Evolutionary conservation across 2,888 invertebrate species (phyloP), one percentile per base, ranked within the genome.

Genomic region (Andrena hattorfiana): DNA sequence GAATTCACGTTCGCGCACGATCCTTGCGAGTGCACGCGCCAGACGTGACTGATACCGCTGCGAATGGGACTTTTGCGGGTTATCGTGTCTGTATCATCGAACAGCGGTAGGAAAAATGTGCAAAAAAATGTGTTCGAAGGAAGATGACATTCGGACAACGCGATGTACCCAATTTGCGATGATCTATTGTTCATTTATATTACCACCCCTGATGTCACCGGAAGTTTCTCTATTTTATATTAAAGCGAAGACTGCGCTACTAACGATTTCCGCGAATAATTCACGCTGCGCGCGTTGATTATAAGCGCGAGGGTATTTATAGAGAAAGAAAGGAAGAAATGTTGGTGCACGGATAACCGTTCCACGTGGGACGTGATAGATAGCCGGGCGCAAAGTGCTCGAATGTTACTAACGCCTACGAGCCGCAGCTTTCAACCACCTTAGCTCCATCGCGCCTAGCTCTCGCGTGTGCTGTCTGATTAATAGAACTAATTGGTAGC

Each of bases 311-410:
- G 71, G 56, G 1, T 72, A 63, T 68, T 72, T 62, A 71, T 48
- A 48, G n/a, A 62, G 56, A 26, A 20, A n/a, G 42, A n/a, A 59
- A 5, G 3, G 23, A 35, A 30, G 26, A 60, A 49, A 73, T 56
- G 20, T 68, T 64, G 54, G 63, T 71, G 67, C 67, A 63, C 32
- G 69, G 70, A 67, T 73, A 70, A 72, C 54, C 49, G 54, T 63
- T 48, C 42, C 63, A 69, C 80, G 75, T 84, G 77, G 77, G 69
- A 72, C 66, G 77, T 76, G 85, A 85, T 76, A 75, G 79, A 84
- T 79, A 74, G 62, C 48, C 68, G 68, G 56, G 42, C 54, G 54
- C 42, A 54, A 69, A 78, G n/a, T 67, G 67, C 70, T 81, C 76
- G 73, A 68, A 70, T 64, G 77, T 77, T 67, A 32, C 60, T 56